Percentiles rank a stretch among this genome's conserved stretches.
Conservation (phyloP, 2,888 invertebrate genomes). For the Molorchus minor region DNA sequence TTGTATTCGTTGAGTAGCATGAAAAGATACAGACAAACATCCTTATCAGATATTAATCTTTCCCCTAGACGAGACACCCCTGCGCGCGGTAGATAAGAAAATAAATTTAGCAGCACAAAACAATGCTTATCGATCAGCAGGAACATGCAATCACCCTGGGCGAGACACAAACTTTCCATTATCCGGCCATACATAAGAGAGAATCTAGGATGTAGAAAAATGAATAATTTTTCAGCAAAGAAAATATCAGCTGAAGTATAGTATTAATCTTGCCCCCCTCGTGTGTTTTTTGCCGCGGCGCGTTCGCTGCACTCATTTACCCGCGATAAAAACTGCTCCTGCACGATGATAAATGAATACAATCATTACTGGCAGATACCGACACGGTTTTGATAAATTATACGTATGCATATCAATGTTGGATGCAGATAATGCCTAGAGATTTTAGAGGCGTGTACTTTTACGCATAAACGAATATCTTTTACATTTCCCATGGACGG, state of each 20-base stretch:
- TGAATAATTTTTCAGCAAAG: constrained; percentile 25
- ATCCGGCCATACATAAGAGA: constrained; percentile 17
- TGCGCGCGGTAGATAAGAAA: constrained; percentile 9
- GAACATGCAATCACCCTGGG: constrained; percentile 22
- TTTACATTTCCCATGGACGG: too few relatives aligned
- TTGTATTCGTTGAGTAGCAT: neutral
- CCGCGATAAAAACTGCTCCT: constrained; percentile 23
- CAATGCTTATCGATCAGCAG: constrained; percentile 17
- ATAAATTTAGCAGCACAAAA: constrained; percentile 15
- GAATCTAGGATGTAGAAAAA: constrained; percentile 17
- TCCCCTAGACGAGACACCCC: neutral
- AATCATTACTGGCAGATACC: constrained; percentile 27
- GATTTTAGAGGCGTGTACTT: neutral
- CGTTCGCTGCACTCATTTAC: constrained; percentile 24
- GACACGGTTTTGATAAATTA: constrained; percentile 22
- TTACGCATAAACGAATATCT: too few relatives aligned
- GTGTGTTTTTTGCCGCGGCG: constrained; percentile 3
- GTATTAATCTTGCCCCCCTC: constrained; percentile 21
- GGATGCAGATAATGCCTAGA: constrained; percentile 3
- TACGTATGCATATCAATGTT: constrained; percentile 20
- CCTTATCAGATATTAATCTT: neutral
- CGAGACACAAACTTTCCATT: constrained; percentile 25
- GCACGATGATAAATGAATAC: constrained; percentile 20
- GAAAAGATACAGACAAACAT: neutral
- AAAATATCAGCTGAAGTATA: constrained; percentile 23